Evolutionary conservation across 1,140 invertebrate species (phyloP).

Genomic region (Sinella curviseta): DNA sequence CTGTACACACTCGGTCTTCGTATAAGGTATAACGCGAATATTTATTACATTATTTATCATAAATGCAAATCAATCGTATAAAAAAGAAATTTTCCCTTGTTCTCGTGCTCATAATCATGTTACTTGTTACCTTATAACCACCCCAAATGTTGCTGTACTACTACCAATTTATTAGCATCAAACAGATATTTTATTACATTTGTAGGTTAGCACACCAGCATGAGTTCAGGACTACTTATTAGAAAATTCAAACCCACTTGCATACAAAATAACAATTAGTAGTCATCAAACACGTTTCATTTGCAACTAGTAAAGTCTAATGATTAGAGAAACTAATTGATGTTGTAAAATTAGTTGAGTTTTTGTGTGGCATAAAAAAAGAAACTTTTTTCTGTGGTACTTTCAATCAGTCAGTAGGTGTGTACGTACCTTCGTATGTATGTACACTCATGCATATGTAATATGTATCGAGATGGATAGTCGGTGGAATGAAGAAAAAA

Average conservation of each 20-base stretch:
- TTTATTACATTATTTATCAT: background rate
- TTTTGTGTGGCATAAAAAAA: background rate
- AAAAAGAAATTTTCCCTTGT: background rate
- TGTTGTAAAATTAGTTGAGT: background rate
- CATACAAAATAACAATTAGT: background rate
- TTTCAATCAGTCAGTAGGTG: background rate
- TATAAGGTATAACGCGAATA: no score
- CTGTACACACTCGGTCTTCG: no score
- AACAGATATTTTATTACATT: no score
- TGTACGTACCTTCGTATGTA: no score
- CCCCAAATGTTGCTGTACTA: no score
- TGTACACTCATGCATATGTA: no score
- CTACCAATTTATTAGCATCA: no score
- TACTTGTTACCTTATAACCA: no score
- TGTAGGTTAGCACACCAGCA: no score
- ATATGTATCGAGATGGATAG: no score
- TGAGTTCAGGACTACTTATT: no score
- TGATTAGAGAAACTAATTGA: background rate
- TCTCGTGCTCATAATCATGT: background rate
- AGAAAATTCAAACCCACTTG: background rate
- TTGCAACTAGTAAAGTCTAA: background rate
- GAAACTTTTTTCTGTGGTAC: background rate
- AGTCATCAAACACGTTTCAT: slow-evolving; percentile 9
- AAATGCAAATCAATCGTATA: background rate
- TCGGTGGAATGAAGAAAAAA: background rate